Conservation (phyloP, 2,888 invertebrate genomes). For the Stegophylla sp. region DNA sequence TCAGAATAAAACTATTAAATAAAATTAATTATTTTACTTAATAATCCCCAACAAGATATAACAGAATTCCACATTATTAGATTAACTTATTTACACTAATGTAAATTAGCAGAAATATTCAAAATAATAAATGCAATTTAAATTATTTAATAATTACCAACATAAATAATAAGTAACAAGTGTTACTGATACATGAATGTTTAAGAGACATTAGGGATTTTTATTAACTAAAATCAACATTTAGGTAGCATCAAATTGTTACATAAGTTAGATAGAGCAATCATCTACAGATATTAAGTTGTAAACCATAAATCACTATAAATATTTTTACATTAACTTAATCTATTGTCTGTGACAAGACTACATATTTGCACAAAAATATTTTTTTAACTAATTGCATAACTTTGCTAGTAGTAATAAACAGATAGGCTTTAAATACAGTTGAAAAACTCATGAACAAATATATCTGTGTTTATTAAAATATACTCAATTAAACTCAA, state of each 20-base stretch:
- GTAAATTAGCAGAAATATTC: not conserved
- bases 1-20: not conserved
- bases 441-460: not conserved
- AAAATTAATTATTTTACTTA: conserved; percentile 38
- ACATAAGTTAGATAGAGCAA: conserved; percentile 22
- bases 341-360: not conserved
- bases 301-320: conserved; percentile 39
- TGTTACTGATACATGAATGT: conserved; percentile 1
- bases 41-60: conserved; percentile 41
- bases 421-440: conserved; percentile 18
- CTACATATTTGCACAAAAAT: conserved; percentile 39
- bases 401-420: not conserved
- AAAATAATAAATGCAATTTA: not conserved
- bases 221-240: not conserved
- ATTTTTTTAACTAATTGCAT: conserved; percentile 34
- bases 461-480: not conserved
- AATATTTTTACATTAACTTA: conserved; percentile 25
- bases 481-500: conserved; percentile 30
- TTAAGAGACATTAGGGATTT: not conserved
- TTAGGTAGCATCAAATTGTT: conserved; percentile 9
- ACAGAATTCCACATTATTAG: conserved; percentile 47
- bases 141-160: not conserved
- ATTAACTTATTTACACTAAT: not conserved
- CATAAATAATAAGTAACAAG: not conserved
- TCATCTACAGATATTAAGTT: not conserved